Evolutionary conservation across 2,888 invertebrate species (phyloP).

Genomic region (Drosophila diplacantha): DNA sequence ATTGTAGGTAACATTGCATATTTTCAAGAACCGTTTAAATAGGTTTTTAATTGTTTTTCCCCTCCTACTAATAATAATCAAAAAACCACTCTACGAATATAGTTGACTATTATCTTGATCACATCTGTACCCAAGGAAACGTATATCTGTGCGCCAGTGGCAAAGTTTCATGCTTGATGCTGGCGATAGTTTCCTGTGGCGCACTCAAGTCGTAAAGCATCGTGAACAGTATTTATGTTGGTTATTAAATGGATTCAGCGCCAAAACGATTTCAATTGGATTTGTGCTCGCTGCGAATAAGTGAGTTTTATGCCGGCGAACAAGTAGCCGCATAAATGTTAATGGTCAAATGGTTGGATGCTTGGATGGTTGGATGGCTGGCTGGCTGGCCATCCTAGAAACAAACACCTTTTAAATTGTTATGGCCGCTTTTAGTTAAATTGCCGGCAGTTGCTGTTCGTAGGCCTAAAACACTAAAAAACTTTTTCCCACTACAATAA

Average conservation of each 20-base stretch:
- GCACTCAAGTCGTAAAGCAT: conserved; percentile 68
- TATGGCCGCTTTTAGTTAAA: conserved; percentile 67
- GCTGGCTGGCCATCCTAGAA: conserved; percentile 36
- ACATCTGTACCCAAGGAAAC: conserved; percentile 5
- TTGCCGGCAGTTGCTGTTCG: conserved; percentile 43
- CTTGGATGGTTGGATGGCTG: conserved; percentile 34
- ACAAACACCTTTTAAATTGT: conserved; percentile 64
- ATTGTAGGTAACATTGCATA: not conserved
- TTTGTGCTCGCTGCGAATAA: conserved; percentile 51
- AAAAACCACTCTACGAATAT: not conserved
- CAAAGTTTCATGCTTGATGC: conserved; percentile 39
- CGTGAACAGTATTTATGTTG: conserved; percentile 67
- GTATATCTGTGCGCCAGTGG: conserved; percentile 11
- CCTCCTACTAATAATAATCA: not conserved
- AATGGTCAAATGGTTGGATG: conserved; percentile 45
- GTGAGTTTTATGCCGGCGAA: conserved; percentile 42
- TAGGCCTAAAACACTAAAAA: conserved; percentile 35
- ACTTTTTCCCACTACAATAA: conserved; percentile 62
- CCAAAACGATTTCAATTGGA: conserved; percentile 68
- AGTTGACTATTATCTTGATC: not conserved
- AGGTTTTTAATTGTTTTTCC: not conserved
- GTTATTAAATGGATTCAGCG: conserved; percentile 69
- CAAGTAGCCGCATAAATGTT: conserved; percentile 63
- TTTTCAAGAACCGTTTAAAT: not conserved
- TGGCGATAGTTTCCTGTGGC: conserved; percentile 47